Conservation (phyloP, 1,140 invertebrate species). For the Akabosia matsudoensis region DNA sequence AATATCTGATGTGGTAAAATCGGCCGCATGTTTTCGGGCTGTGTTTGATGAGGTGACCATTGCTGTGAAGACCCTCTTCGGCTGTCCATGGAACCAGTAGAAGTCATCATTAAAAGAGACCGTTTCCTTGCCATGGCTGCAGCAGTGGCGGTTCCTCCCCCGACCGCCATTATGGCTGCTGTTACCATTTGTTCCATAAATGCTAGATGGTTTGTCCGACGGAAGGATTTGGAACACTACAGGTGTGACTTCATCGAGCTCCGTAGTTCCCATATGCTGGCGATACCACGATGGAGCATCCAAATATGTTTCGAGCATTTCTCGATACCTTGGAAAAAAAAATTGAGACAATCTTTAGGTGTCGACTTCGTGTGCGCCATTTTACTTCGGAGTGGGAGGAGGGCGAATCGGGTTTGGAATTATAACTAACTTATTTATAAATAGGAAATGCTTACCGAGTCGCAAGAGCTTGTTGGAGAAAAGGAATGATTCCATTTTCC, state of each 20-base stretch:
- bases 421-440: not conserved
- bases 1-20: slow-evolving; percentile 46
- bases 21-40: slow-evolving; percentile 39
- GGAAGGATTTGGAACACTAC: slow-evolving; percentile 45
- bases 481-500: slow-evolving; percentile 43
- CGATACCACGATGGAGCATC: slow-evolving; percentile 41
- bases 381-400: not conserved
- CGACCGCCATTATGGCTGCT: not conserved
- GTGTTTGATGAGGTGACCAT: slow-evolving; percentile 12
- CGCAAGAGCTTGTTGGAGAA: slow-evolving; percentile 43
- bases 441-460: slow-evolving; percentile 31
- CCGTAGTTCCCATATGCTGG: slow-evolving; percentile 41
- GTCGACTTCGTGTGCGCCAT: not conserved
- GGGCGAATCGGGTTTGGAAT: not conserved
- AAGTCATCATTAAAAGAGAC: slow-evolving; percentile 20
- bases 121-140: slow-evolving; percentile 6
- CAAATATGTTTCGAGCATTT: slow-evolving; percentile 44
- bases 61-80: not conserved
- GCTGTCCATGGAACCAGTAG: slow-evolving; percentile 16
- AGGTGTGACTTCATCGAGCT: slow-evolving; percentile 44
- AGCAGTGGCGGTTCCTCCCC: not conserved
- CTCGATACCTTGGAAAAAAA: slow-evolving; percentile 38
- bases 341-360: not conserved
- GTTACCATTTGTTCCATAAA: slow-evolving; percentile 42
- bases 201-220: slow-evolving; percentile 29